A percentile compares a stretch with the other conserved stretches of the same genome.
phyloP scores from a whole-genome alignment of 2,888 invertebrate species.

The Rosalia funebris region DNA sequence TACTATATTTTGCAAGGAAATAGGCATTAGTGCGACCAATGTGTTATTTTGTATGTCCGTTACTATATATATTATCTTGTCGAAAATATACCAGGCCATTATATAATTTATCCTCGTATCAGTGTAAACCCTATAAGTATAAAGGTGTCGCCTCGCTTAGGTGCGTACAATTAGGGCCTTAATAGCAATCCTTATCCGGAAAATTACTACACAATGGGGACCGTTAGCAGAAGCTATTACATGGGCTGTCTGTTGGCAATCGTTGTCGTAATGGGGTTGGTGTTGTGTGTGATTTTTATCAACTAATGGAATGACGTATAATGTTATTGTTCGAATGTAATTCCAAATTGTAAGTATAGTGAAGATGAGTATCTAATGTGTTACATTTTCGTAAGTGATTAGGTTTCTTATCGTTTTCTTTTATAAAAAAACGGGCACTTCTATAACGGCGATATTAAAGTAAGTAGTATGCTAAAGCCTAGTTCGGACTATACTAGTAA shows the following conservation, averaged over 20 bases:
- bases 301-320: slow-evolving; percentile 7
- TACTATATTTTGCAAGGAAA: too few species aligned
- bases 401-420: too few species aligned
- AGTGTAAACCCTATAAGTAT: slow-evolving; percentile 5
- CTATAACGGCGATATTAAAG: too few species aligned
- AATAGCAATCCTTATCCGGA: slow-evolving; percentile 15
- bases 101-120: not conserved
- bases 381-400: too few species aligned
- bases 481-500: too few species aligned
- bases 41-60: too few species aligned
- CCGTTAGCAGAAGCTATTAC: slow-evolving; percentile 17
- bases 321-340: slow-evolving; percentile 5
- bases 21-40: too few species aligned
- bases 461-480: too few species aligned
- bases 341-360: slow-evolving; percentile 7
- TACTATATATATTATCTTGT: too few species aligned
- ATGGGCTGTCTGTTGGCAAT: not conserved
- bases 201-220: slow-evolving; percentile 1
- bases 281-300: not conserved
- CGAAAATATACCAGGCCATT: not conserved
- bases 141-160: slow-evolving; percentile 6
- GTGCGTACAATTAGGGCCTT: not conserved
- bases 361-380: too few species aligned
- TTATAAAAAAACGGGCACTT: too few species aligned
- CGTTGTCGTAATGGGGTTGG: slow-evolving; percentile 2